Evolutionary conservation across 1,140 invertebrate species (phyloP).

Genomic region (Diploscapter pachys): DNA sequence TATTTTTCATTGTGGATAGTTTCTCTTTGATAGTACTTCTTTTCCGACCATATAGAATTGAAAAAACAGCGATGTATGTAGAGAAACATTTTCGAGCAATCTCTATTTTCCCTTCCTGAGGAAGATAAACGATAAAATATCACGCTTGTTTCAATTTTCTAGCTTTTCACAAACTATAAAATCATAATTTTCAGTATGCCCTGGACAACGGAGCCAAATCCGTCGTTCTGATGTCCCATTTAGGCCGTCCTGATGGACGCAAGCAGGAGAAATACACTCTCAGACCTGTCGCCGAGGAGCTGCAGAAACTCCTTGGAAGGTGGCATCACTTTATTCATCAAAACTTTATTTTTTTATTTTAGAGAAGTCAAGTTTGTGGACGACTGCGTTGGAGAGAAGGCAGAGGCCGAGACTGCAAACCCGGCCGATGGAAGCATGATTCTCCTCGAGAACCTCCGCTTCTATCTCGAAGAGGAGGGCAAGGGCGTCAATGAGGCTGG

Average conservation of each 20-base stretch:
- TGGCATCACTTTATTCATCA: slow-evolving; percentile 26
- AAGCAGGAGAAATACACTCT: slow-evolving; percentile 82
- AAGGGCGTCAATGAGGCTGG: slow-evolving; percentile 87
- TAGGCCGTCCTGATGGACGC: slow-evolving; percentile 88
- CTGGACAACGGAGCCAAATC: slow-evolving; percentile 88
- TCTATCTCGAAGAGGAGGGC: slow-evolving; percentile 95
- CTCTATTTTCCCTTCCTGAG: no score
- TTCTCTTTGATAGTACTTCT: no score
- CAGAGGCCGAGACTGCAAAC: slow-evolving; percentile 83
- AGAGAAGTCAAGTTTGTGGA: slow-evolving; percentile 80
- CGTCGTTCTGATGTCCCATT: slow-evolving; percentile 91
- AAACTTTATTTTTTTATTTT: slow-evolving; percentile 30
- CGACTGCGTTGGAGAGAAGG: slow-evolving; percentile 87
- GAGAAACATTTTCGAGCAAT: no score
- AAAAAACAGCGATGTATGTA: no score
- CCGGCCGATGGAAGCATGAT: slow-evolving; percentile 82
- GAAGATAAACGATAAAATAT: no score
- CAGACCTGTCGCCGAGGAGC: slow-evolving; percentile 82
- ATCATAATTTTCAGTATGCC: slow-evolving; percentile 71
- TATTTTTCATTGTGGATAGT: no score
- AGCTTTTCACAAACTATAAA: slow-evolving; percentile 68
- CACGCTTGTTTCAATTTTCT: background rate
- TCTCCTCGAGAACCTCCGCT: slow-evolving; percentile 91
- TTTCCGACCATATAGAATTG: no score
- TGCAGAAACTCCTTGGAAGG: slow-evolving; percentile 80